Evolutionary conservation across 2,113 vertebrate genomes (phyloP).

Genomic region (Phyllopteryx taeniolatus): DNA sequence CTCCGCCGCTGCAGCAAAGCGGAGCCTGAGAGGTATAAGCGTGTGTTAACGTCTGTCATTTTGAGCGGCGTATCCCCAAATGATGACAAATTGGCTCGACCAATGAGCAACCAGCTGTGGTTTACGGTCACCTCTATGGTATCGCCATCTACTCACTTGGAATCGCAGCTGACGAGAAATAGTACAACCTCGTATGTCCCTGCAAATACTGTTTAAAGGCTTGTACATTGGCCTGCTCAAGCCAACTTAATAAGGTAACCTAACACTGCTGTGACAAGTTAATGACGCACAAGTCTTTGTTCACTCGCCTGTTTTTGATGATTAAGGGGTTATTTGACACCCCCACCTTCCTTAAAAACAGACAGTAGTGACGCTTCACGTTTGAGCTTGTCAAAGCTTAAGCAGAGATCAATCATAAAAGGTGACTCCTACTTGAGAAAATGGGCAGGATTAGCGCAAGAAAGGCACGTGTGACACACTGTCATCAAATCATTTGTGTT

Average conservation of each 20-base stretch:
- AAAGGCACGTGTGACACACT: conserved; percentile 22
- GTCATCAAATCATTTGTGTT: conserved; percentile 29
- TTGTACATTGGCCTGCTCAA: too few species aligned
- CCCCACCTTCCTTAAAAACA: conserved; percentile 27
- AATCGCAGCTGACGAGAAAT: too few species aligned
- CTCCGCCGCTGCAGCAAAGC: neutral
- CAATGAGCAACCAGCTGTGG: too few species aligned
- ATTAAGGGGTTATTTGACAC: conserved; percentile 19
- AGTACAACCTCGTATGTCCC: too few species aligned
- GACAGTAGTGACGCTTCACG: conserved; percentile 33
- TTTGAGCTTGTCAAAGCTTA: conserved; percentile 43
- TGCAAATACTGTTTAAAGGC: too few species aligned
- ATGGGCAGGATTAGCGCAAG: conserved; percentile 25
- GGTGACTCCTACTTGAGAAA: conserved; percentile 2
- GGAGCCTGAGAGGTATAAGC: neutral
- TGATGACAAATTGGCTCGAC: too few species aligned
- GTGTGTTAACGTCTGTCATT: too few species aligned
- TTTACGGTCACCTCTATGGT: too few species aligned
- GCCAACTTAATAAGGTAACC: neutral
- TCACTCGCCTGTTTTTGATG: conserved; percentile 11
- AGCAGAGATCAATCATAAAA: conserved; percentile 20
- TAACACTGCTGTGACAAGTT: neutral
- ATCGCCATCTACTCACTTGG: too few species aligned
- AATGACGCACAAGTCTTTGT: neutral
- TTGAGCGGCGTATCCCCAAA: too few species aligned